Evolutionary conservation across 2,113 vertebrate species (phyloP), one percentile per base, ranked within the genome.

Genomic region (Steatornis caripensis): DNA sequence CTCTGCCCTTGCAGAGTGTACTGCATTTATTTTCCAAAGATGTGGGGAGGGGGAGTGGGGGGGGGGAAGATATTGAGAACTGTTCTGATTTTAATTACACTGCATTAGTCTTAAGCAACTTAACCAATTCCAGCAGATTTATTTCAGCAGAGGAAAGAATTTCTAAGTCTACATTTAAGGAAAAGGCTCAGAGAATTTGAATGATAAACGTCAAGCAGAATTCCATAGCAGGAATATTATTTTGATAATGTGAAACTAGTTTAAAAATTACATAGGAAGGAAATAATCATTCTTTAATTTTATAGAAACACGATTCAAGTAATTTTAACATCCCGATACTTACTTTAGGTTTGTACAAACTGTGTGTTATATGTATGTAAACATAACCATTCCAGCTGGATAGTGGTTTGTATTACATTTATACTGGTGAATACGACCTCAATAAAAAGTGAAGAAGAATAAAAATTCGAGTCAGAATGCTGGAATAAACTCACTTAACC

Each of bases 1-100:
- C 34, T 76, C 58, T 91, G 61, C 61, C 24, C 34, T 54, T 49
- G 19, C 9, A 29, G 1, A 22, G 18, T 15, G 12, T 10, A 16
- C 55, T 48, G 29, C 23, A 8, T 54, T 69, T 51, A 23, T 61
- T 58, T 79, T 10, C 66, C 29, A 84, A 65, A 37, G 20, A 45
- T 20, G 21, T 1, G 5, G 8, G 7, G 18, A 26, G 6, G 29
- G 5, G 10, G 5, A 22, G 1, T 5, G 8, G 7, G 18, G 29
- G 6, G 29, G 5, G 10, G 5, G 6, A 30, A 79, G 29, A 37
- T 68, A 53, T 15, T 41, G 16, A 49, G 22, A 80, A 81, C 60
- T 27, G 19, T 30, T 78, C 69, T 49, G 36, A 57, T 68, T 75
- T 71, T 87, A n/a, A 71, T 76, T 58, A 39, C 4, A 16, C 23